phyloP scores from a whole-genome alignment of 1,140 invertebrate species.

The Drosophila mojavensis region DNA sequence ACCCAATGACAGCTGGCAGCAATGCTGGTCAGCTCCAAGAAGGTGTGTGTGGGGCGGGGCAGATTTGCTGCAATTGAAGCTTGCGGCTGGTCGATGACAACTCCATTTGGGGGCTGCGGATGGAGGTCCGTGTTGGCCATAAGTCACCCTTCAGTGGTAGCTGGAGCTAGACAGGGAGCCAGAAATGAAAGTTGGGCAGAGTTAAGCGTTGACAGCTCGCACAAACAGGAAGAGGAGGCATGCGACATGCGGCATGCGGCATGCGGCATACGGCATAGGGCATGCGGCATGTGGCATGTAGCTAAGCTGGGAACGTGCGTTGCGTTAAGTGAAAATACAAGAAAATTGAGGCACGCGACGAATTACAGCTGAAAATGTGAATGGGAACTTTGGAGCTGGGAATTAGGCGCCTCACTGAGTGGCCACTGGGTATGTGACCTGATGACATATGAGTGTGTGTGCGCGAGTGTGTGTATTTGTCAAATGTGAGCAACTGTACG shows the following conservation, averaged over 20 bases:
- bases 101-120: conserved; percentile 43
- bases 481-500: conserved; percentile 75
- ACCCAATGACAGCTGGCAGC: conserved; percentile 43
- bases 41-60: neutral
- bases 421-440: conserved; percentile 37
- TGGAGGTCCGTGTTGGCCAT: conserved; percentile 52
- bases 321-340: conserved; percentile 73
- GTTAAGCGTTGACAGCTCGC: conserved; percentile 62
- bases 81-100: conserved; percentile 56
- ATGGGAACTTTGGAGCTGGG: conserved; percentile 10
- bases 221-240: conserved; percentile 33
- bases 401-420: conserved; percentile 57
- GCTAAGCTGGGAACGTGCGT: conserved; percentile 65
- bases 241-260: conserved; percentile 5
- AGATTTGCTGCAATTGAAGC: conserved; percentile 28
- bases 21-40: conserved; percentile 17
- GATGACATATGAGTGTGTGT: conserved; percentile 8
- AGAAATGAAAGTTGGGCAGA: conserved; percentile 40
- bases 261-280: conserved; percentile 1
- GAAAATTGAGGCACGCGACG: conserved; percentile 66
- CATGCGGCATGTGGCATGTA: conserved; percentile 3
- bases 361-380: conserved; percentile 37
- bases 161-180: neutral
- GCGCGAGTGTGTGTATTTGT: conserved; percentile 22
- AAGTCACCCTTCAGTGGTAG: conserved; percentile 72